Conservation (phyloP, 1,140 invertebrate genomes). For the Zophobas morio region DNA sequence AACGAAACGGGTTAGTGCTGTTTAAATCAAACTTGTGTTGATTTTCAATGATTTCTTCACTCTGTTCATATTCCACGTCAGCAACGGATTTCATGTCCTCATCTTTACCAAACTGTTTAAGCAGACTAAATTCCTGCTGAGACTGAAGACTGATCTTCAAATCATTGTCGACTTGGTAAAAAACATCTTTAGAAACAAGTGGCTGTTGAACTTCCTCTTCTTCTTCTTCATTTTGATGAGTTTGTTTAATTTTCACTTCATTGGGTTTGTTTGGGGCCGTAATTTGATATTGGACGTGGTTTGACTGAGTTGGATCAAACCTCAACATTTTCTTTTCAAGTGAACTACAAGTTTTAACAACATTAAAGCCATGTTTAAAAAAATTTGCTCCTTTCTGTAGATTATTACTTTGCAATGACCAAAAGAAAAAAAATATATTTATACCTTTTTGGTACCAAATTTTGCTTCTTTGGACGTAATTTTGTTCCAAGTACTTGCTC, state of each 20-base stretch:
- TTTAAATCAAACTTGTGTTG: constrained; percentile 43
- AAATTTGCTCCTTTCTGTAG: too few relatives aligned
- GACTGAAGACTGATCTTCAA: constrained; percentile 71
- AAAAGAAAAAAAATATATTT: not conserved
- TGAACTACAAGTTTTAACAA: constrained; percentile 4
- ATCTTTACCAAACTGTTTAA: constrained; percentile 70
- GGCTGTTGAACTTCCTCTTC: constrained; percentile 58
- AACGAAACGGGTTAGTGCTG: constrained; percentile 72
- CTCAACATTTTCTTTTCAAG: constrained; percentile 70
- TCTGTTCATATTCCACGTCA: constrained; percentile 63
- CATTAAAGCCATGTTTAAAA: too few relatives aligned
- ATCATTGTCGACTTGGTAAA: constrained; percentile 75
- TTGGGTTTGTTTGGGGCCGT: constrained; percentile 54
- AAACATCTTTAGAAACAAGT: constrained; percentile 75
- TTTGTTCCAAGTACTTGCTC: constrained; percentile 26
- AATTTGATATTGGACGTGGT: constrained; percentile 65
- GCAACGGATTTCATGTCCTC: constrained; percentile 49
- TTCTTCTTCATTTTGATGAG: constrained; percentile 57
- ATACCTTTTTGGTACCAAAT: not conserved
- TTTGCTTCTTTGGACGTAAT: not conserved
- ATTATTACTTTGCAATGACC: too few relatives aligned
- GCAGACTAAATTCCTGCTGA: constrained; percentile 72
- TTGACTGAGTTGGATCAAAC: constrained; percentile 74
- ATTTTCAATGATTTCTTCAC: constrained; percentile 67
- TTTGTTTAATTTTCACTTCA: constrained; percentile 66